These are phyloP conservation scores for Itoplectis maculator DNA, from an alignment of 2,888 invertebrate species.

Conservation along the genomic window DNA sequence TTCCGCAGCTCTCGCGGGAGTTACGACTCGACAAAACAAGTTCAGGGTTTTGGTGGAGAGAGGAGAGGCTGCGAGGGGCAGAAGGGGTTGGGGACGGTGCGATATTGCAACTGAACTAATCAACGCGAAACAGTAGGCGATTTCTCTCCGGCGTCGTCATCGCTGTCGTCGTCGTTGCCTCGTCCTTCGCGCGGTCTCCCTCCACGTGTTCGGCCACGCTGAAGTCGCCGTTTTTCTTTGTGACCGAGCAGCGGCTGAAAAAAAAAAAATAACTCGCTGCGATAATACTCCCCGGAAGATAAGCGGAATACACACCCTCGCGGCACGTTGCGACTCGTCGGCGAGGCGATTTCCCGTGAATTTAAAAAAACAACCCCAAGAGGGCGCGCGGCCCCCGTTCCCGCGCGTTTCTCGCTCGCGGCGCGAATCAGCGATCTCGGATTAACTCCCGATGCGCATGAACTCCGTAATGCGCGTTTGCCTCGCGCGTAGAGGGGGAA, in stretches of 20 bases:
- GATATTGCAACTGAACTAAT: constrained; percentile 79
- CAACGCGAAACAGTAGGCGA: constrained; percentile 76
- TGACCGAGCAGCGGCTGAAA: constrained; percentile 69
- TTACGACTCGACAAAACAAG: constrained; percentile 48
- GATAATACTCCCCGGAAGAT: constrained; percentile 74
- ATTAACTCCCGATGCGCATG: constrained; percentile 32
- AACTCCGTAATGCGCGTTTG: constrained; percentile 55
- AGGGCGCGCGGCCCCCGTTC: constrained; percentile 17
- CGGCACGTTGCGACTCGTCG: constrained; percentile 13
- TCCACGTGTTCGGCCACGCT: constrained; percentile 25
- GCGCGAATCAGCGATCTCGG: constrained; percentile 66
- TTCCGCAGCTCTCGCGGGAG: constrained; percentile 54
- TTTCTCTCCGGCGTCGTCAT: constrained; percentile 72
- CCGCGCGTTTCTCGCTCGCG: constrained; percentile 16
- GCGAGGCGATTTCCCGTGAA: constrained; percentile 44
- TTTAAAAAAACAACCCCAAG: constrained; percentile 46
- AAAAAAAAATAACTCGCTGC: constrained; percentile 65
- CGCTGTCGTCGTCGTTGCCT: background rate
- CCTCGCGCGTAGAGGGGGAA: constrained; percentile 46
- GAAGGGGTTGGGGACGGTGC: constrained; percentile 57
- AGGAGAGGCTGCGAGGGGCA: constrained; percentile 15
- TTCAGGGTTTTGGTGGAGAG: background rate
- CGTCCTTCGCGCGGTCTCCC: constrained; percentile 14
- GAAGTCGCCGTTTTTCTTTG: constrained; percentile 22
- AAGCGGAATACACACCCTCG: constrained; percentile 30